Base-by-base conservation (phyloP, 2,113 vertebrate species). In the Callithrix jacchus region DNA sequence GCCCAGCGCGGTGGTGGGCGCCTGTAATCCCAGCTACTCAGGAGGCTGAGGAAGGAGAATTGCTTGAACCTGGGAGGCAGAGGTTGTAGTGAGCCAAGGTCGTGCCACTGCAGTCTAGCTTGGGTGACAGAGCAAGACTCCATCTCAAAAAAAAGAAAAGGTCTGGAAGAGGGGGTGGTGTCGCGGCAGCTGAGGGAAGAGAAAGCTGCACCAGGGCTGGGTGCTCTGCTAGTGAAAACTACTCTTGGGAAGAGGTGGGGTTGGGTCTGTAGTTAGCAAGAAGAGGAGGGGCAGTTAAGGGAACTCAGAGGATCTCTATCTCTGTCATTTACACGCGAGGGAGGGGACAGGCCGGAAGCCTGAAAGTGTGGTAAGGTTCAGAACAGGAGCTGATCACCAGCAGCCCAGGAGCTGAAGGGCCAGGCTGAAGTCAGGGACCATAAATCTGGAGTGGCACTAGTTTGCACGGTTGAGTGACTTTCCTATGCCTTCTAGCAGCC, bases 371-470 rank as follows among this genome's bases (percentile, higher is more conserved):
- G 77, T 58, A 91, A 91, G 74, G 92, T 79, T 95, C 89, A 86
- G 87, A 94, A 89, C 35, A 17, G 89, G 92, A 94, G 96, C 89
- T 95, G 97, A 89, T 83, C 91, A 87, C 94, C 89, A 89, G 86
- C 58, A 74, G 32, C 89, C 49, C 82, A 49, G 85, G 35, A 93
- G 94, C 96, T 27, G 89, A 64, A 89, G 93, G 96, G 91, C 95
- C 0, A 11, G 86, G 54, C 92, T 97, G 89, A 84, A 77, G 87
- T 97, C 86, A 94, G 93, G 92, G 92, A 40, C 87, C 89, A 95
- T 97, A 95, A 97, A 95, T 97, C 96, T 96, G 64, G 87, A 91
- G 74, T 94, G 95, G 94, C 95, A 97, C 85, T 70, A 82, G 82
- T 92, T 91, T 96, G 84, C 96, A 98, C 3, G 93, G 93, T 84